Evolutionary conservation across 2,888 invertebrate genomes (phyloP).

Genomic region (Salpingus planirostris): DNA sequence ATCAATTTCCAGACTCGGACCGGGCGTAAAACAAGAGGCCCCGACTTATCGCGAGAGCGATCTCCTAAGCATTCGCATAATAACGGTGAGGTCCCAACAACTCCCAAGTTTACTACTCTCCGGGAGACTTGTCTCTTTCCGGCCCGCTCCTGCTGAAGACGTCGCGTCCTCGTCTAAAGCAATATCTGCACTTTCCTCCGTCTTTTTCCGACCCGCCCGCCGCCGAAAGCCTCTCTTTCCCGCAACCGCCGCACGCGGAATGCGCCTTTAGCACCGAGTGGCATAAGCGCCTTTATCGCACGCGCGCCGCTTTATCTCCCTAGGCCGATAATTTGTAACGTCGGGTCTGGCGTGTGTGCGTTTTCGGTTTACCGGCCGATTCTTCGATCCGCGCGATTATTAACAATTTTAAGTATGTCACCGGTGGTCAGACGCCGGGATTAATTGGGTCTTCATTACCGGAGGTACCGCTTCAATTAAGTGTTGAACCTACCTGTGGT

Average conservation of each 20-base stretch:
- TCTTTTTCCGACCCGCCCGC: slow-evolving; percentile 3
- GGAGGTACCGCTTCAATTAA: too few relatives aligned
- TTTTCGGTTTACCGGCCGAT: slow-evolving; percentile 30
- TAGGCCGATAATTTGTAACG: slow-evolving; percentile 34
- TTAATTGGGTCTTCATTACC: too few relatives aligned
- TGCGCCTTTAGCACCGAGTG: slow-evolving; percentile 4
- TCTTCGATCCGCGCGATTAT: too few relatives aligned
- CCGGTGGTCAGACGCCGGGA: too few relatives aligned
- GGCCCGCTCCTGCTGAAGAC: slow-evolving; percentile 4
- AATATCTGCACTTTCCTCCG: slow-evolving; percentile 15
- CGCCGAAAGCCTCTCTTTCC: slow-evolving; percentile 10
- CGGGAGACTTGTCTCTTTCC: slow-evolving; percentile 9
- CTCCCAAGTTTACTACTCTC: slow-evolving; percentile 16
- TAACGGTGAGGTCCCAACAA: slow-evolving; percentile 19
- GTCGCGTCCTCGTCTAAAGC: slow-evolving; percentile 12
- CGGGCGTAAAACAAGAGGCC: slow-evolving; percentile 20
- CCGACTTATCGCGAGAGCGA: slow-evolving; percentile 15
- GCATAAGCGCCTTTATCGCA: slow-evolving; percentile 25
- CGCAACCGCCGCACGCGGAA: slow-evolving; percentile 11
- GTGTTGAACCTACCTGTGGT: too few relatives aligned
- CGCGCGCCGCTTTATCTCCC: slow-evolving; percentile 25
- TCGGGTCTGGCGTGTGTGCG: slow-evolving; percentile 33
- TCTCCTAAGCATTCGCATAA: slow-evolving; percentile 17
- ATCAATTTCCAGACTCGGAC: slow-evolving; percentile 21
- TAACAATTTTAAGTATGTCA: too few relatives aligned